These are phyloP conservation scores for Nesometra sesokonis DNA, from an alignment of 35 echinoderm and acorn worm species.

Conservation along the genomic window DNA sequence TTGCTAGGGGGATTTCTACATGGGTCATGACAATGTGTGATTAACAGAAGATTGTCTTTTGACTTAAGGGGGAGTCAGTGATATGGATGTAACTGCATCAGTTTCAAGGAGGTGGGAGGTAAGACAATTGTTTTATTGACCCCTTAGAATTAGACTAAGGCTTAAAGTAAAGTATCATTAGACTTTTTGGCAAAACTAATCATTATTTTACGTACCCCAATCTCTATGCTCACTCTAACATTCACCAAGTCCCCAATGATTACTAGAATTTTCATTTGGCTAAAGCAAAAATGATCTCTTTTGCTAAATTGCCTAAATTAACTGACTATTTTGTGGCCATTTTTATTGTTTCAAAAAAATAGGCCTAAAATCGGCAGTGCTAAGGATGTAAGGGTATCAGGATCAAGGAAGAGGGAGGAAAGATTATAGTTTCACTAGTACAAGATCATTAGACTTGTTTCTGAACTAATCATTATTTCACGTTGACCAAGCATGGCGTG, in stretches of 20 bases:
- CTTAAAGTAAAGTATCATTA: background rate
- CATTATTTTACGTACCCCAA: background rate
- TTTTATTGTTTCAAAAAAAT: no score
- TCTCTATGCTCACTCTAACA: no score
- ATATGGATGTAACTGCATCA: background rate
- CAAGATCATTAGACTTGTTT: background rate
- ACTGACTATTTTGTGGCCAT: no score
- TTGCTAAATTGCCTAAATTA: no score
- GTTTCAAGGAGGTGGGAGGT: background rate
- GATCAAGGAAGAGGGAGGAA: no score
- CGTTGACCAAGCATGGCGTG: background rate
- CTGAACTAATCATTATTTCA: background rate
- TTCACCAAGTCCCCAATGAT: no score
- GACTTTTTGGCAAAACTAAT: background rate
- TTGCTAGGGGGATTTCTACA: background rate
- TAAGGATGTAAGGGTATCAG: no score
- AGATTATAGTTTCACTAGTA: background rate
- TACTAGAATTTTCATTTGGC: no score
- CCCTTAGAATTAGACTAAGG: background rate
- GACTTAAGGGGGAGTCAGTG: background rate
- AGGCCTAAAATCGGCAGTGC: no score
- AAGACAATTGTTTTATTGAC: background rate
- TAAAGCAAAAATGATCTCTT: no score
- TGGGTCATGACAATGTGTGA: background rate
- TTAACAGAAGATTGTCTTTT: no score